Conservation (phyloP, 2,888 invertebrate species). For the Mechanitis messenoides region DNA sequence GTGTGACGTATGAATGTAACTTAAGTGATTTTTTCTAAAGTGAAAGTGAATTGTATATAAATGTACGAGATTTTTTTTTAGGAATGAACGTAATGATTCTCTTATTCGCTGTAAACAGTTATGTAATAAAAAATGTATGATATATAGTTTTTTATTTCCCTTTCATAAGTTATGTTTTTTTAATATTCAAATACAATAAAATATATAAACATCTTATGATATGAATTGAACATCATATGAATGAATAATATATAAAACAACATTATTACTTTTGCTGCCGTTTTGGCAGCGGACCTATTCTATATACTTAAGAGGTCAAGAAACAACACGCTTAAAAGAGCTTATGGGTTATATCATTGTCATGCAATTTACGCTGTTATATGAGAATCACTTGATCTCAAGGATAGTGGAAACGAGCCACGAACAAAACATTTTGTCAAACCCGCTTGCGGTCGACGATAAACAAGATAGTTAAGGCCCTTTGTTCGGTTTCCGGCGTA, state of each 20-base stretch:
- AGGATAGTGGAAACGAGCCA: slow-evolving; percentile 20
- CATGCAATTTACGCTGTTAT: slow-evolving; percentile 15
- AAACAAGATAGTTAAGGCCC: slow-evolving; percentile 52
- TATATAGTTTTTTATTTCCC: neutral
- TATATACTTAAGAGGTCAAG: slow-evolving; percentile 7
- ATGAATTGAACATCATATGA: too few species aligned
- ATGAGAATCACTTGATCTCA: slow-evolving; percentile 11
- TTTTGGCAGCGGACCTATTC: slow-evolving; percentile 1
- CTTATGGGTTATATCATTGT: slow-evolving; percentile 4
- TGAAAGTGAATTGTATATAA: slow-evolving; percentile 56
- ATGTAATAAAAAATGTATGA: slow-evolving; percentile 34
- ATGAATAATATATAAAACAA: neutral
- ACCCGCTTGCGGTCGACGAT: slow-evolving; percentile 48
- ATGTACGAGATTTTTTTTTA: slow-evolving; percentile 43
- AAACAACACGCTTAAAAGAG: slow-evolving; percentile 11
- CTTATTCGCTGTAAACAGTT: slow-evolving; percentile 24
- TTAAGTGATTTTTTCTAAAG: slow-evolving; percentile 38
- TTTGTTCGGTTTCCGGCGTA: slow-evolving; percentile 48
- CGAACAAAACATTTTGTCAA: slow-evolving; percentile 40
- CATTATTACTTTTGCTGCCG: neutral
- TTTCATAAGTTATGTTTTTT: neutral
- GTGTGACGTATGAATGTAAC: slow-evolving; percentile 81
- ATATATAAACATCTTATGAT: too few species aligned
- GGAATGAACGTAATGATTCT: slow-evolving; percentile 56
- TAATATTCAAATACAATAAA: too few species aligned